A percentile compares a stretch with the other conserved stretches of the same genome.
Evolutionary conservation across 1,140 invertebrate genomes (phyloP).

Genomic region (Zaprionus nigranus): DNA sequence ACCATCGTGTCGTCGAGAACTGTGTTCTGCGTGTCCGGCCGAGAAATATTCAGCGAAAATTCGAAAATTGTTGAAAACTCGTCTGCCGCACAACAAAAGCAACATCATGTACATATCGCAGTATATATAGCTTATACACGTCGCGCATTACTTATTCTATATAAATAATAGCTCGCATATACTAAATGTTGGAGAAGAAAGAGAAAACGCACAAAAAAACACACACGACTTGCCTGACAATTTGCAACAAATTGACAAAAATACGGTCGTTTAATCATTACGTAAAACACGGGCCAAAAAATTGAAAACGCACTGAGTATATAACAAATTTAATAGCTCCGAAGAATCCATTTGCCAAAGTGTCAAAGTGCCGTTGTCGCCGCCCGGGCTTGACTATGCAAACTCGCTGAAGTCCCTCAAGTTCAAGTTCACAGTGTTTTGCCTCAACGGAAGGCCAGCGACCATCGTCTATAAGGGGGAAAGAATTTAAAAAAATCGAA

Average conservation of each 20-base stretch:
- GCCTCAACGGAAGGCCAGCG: neutral
- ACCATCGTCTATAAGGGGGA: slow-evolving; percentile 12
- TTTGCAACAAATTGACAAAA: slow-evolving; percentile 82
- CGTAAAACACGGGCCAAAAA: slow-evolving; percentile 62
- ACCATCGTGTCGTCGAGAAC: slow-evolving; percentile 73
- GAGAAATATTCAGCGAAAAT: slow-evolving; percentile 10
- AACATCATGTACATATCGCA: slow-evolving; percentile 62
- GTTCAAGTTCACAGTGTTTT: slow-evolving; percentile 67
- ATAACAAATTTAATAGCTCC: slow-evolving; percentile 51
- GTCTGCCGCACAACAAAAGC: slow-evolving; percentile 41
- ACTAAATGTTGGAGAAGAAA: slow-evolving; percentile 53
- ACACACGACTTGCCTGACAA: slow-evolving; percentile 56
- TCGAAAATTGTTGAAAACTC: slow-evolving; percentile 35
- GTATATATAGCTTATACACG: slow-evolving; percentile 52
- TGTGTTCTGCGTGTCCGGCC: slow-evolving; percentile 37
- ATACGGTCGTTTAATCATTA: slow-evolving; percentile 80
- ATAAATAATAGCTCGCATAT: slow-evolving; percentile 80
- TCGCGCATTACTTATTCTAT: slow-evolving; percentile 57
- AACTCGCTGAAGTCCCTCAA: slow-evolving; percentile 60
- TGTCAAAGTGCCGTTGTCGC: slow-evolving; percentile 60
- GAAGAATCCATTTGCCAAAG: slow-evolving; percentile 62
- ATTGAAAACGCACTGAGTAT: slow-evolving; percentile 16
- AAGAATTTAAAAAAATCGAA: neutral
- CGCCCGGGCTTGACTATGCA: slow-evolving; percentile 39
- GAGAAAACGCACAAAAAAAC: slow-evolving; percentile 36